These are phyloP conservation scores for Capitulum mitella DNA, from an alignment of 2,888 invertebrate species.

Conservation along the genomic window DNA sequence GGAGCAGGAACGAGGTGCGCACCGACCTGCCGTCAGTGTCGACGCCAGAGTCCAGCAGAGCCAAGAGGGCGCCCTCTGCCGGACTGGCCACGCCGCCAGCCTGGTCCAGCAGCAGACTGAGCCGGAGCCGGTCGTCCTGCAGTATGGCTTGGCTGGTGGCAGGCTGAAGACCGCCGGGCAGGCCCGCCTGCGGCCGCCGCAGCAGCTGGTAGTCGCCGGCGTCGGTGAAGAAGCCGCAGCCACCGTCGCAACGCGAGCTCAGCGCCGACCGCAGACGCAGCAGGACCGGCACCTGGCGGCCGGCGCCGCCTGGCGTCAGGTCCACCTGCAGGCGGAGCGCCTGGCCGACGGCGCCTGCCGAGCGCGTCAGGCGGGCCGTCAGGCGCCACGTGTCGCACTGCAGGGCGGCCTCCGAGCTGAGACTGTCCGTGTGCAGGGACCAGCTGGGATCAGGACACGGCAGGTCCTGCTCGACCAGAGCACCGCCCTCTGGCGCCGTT, in stretches of 20 bases:
- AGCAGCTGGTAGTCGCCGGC: background rate
- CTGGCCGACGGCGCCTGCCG: background rate
- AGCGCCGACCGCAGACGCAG: background rate
- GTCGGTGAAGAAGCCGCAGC: background rate
- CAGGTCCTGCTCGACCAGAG: constrained; percentile 90
- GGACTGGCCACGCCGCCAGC: background rate
- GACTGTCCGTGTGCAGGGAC: constrained; percentile 51
- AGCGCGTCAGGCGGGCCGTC: constrained; percentile 53
- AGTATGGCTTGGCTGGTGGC: constrained; percentile 65
- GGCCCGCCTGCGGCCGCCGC: background rate
- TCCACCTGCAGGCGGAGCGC: background rate
- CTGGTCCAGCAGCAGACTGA: constrained; percentile 46
- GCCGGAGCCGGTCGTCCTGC: constrained; percentile 53
- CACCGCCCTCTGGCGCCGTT: constrained; percentile 86
- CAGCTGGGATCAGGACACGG: constrained; percentile 80
- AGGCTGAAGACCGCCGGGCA: background rate
- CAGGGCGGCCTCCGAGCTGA: constrained; percentile 77
- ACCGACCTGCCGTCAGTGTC: too few relatives aligned
- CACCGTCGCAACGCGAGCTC: background rate
- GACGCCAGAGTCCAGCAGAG: background rate
- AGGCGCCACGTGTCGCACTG: constrained; percentile 39
- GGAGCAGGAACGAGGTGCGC: too few relatives aligned
- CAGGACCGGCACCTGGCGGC: too few relatives aligned
- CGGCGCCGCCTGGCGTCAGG: background rate
- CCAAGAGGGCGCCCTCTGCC: constrained; percentile 48